Evolutionary conservation across 37 sponge, comb jelly and placozoan species (phyloP), one percentile per base, ranked within the genome.

Genomic region (Lycopodina hypogea): DNA sequence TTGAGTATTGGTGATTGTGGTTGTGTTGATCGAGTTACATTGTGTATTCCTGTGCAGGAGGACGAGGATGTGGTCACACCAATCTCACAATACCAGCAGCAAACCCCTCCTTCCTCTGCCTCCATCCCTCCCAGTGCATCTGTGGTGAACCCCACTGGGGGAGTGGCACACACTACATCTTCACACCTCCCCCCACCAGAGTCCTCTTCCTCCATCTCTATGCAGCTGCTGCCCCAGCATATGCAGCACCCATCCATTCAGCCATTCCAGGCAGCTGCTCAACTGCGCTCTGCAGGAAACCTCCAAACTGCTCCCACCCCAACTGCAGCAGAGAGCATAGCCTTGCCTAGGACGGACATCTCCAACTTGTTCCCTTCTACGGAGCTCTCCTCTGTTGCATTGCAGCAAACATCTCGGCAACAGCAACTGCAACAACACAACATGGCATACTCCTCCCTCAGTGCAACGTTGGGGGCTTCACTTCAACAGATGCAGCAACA

Each of bases 61-160:
- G 66, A 65, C 26, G 66, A 65, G 2, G 66, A 65, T 30, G 30
- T 15, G 26, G 66, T 32, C 30, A 65, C 66, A 32, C 66, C 33
- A 22, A 42, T 22, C 14, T n/a, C n/a, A n/a, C 70, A 9, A 15
- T 18, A 19, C 23, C 45, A 42, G 2, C 70, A 42, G 12, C 70
- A 70, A 22, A 70, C 70, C 36, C 70, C 45, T 2, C 70, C 42
- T 70, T 70, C 70, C 42, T 24, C 70, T n/a, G 42, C 70, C 42
- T 40, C 70, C 70, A 70, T 42, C 36, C 70, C 45, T 22, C 70
- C 42, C 18, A 70, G 66, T 32, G 17, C 30, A 4, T 30, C 66
- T 65, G 66, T 65, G 1, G 33, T 33, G 66, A 4, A 4, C 48
- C 7, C 66, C 1, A 65, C 33, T 65, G 66, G 66, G 30, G 66